Evolutionary conservation across 2,888 invertebrate genomes (phyloP), one percentile per base, ranked within the genome.

Genomic region (Phaedon cochleariae): DNA sequence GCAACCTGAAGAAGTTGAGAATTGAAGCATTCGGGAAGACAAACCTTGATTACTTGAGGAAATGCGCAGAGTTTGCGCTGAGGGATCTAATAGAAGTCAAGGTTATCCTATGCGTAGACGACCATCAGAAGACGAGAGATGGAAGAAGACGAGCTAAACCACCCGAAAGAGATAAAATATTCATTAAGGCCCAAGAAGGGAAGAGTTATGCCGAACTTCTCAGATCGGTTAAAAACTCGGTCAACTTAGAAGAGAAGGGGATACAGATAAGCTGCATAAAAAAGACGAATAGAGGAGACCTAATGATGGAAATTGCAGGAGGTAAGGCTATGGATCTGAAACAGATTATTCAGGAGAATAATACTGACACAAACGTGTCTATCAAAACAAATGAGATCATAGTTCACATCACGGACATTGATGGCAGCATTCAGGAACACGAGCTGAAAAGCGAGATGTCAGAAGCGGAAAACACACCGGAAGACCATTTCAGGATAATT

Each of bases 401-500:
- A 31, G 22, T 57, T n/a, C 46, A 63, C 15, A 46, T 62, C 41
- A 51, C 49, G n/a, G 48, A 55, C 9, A 54, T 54, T 34, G 62
- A 60, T 20, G 41, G 20, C 10, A 41, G 57, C 41, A 41, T 57
- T 9, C 20, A 46, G 9, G 58, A 48, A 48, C n/a, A 21, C 5
- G 58, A 58, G 26, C 21, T 58, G 15, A 46, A 29, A 58, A 2
- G n/a, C 7, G 49, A 59, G 2, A 49, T 59, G 7, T n/a, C n/a
- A 18, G 49, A 49, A 49, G 1, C 29, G 12, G 59, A 49, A 46
- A 48, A 34, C 21, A 59, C 17, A 29, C 0, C 29, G 20, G 59
- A 49, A 26, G 29, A 20, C 15, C 31, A 31, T 5, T 9, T 59
- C 45, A 59, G 49, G 18, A 49, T 59, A 0, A 59, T 59, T 17